Evolutionary conservation across 1,140 invertebrate species (phyloP), one percentile per base, ranked within the genome.

Genomic region (Neodiprion pinetum): DNA sequence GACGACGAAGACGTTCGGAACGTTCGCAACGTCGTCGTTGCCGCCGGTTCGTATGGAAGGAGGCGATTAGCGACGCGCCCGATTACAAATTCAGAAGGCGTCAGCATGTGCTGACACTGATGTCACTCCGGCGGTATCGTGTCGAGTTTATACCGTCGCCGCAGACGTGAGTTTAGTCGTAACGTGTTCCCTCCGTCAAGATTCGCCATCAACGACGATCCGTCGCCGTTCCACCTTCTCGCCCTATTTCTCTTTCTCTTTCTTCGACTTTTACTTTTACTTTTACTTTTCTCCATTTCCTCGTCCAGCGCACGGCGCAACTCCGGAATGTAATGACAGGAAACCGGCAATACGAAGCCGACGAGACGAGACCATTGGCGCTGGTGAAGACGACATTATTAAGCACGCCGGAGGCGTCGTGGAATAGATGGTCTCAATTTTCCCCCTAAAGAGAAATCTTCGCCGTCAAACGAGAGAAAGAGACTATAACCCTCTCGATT

Each of bases 341-440:
- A 88, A 88, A 88, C 84, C 84, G 81, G 85, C 85, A 87, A 88
- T 87, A 86, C 86, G 87, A 87, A 87, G 84, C 86, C 88, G 86
- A 88, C 86, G 86, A 85, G 81, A 87, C 80, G 81, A 81, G 81
- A 17, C 53, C 53, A 61, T 61, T 61, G 53, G 11, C 28, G 5
- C 28, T 40, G 28, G 28, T 40, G 5, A 40, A 40, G 28, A 1
- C 28, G 28, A 21, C 17, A 21, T 40, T 5, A 40, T 40, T 40
- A 40, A 40, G 28, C 2, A 40, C 28, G 5, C 28, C 28, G 28
- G 28, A 40, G 28, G 28, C 28, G 28, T 40, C 28, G 1, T 40
- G 28, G 5, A 40, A 40, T 40, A 40, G 28, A 40, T 5, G 5
- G 28, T 1, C 28, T 40, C 28, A 40, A 40, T 40, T 3, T 40